Evolutionary conservation across 2,797 vertebrate species (phyloP).

Genomic region (Orientallactaga sibirica): DNA sequence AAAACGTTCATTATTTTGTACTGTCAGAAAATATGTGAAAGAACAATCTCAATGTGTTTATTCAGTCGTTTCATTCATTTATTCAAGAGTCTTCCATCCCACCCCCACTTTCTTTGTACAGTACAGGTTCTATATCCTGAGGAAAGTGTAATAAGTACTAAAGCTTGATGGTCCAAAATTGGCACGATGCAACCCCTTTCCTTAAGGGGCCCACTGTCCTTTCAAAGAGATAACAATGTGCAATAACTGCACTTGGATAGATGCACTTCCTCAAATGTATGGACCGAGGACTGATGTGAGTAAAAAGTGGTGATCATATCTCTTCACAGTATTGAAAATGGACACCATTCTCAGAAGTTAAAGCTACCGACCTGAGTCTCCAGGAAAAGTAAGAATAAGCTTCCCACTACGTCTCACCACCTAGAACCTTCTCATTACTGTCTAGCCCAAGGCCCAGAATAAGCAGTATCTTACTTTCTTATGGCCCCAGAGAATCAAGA

Average conservation of each 20-base stretch:
- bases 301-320: background rate
- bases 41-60: background rate
- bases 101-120: background rate
- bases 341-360: background rate
- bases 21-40: slow-evolving; percentile 1
- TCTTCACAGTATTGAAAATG: background rate
- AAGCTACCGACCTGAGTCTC: background rate
- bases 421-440: background rate
- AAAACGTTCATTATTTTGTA: background rate
- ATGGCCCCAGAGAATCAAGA: background rate
- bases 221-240: background rate
- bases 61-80: background rate
- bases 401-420: background rate
- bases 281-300: background rate
- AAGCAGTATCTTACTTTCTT: background rate
- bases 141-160: background rate
- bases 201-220: background rate
- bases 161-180: background rate
- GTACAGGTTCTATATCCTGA: background rate
- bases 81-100: background rate
- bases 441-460: background rate
- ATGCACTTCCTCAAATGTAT: background rate
- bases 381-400: background rate
- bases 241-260: background rate
- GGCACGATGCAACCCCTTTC: background rate